Base-by-base conservation (phyloP, 2,888 invertebrate genomes). In the Pseudanteris insignis region DNA sequence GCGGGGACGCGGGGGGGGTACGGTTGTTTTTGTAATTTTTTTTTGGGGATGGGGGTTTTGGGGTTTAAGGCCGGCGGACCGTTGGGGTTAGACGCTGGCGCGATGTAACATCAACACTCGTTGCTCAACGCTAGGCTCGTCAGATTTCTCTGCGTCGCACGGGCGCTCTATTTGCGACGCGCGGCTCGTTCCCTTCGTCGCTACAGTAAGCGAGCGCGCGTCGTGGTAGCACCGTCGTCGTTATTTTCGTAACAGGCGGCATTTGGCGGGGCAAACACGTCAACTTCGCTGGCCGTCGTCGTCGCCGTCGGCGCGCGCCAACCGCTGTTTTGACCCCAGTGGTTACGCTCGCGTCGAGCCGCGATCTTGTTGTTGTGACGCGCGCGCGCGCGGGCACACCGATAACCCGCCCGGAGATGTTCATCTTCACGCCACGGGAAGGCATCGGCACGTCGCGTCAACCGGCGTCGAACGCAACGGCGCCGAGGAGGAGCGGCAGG, bases 401-500 rank as follows among this genome's bases (percentile, higher is more conserved):
- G n/a, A n/a, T n/a, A n/a, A n/a, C n/a, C n/a, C n/a, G n/a, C 32
- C 9, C 15, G 29, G 21, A 14, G 18, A 60, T 64, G 60, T 64
- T 64, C 34, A 60, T 57, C 32, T 64, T 64, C 80, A 69, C 76
- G 24, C 67, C 73, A 29, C 70, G 74, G 37, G 73, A 74, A 64
- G 73, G 61, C 55, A 68, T 71, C 70, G 71, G 69, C 64, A 80
- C 81, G 47, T 60, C 47, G n/a, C 53, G 86, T 78, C 76, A 83
- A 51, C 54, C 50, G 29, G 10, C 44, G 13, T 18, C 30, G 11
- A 3, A 2, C 4, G 9, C 43, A 9, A 9, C 57, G 13, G 62
- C 69, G 24, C 9, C 65, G 26, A 41, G 48, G 10, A 84, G 87
- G 63, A 85, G 88, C 67, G 86, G 85, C 75, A 86, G 91, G 67